These are phyloP conservation scores for Hymenopus coronatus DNA, from an alignment of 2,888 invertebrate species.

Conservation along the genomic window DNA sequence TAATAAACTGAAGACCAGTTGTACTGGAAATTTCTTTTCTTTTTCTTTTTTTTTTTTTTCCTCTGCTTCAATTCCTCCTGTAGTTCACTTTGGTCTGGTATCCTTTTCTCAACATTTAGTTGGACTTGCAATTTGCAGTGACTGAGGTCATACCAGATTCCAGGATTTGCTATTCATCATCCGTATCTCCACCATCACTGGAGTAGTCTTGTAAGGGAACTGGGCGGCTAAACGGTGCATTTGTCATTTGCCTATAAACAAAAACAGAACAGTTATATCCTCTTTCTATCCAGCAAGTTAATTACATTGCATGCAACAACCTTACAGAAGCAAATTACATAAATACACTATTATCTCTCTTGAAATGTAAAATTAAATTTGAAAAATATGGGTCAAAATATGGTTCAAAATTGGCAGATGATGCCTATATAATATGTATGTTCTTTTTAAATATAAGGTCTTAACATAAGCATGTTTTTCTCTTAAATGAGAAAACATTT, in stretches of 20 bases:
- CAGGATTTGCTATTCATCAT: conserved; percentile 67
- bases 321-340: background rate
- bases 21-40: background rate
- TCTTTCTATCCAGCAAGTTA: background rate
- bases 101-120: conserved; percentile 4
- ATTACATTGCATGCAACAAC: background rate
- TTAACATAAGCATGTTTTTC: no score
- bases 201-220: conserved; percentile 69
- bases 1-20: background rate
- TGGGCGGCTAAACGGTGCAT: conserved; percentile 52
- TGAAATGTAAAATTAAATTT: no score
- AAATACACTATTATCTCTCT: no score
- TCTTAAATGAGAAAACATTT: no score
- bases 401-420: no score
- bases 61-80: background rate
- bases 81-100: background rate
- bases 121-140: background rate
- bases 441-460: no score
- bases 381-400: no score
- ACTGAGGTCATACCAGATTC: background rate
- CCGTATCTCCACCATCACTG: conserved; percentile 87
- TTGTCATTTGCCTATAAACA: conserved; percentile 58
- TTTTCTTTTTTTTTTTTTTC: background rate
- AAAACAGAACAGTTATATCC: conserved; percentile 32
- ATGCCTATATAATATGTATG: no score